Evolutionary conservation across 2,113 vertebrate genomes (phyloP), one percentile per base, ranked within the genome.

Genomic region (Nycticorax nycticorax): DNA sequence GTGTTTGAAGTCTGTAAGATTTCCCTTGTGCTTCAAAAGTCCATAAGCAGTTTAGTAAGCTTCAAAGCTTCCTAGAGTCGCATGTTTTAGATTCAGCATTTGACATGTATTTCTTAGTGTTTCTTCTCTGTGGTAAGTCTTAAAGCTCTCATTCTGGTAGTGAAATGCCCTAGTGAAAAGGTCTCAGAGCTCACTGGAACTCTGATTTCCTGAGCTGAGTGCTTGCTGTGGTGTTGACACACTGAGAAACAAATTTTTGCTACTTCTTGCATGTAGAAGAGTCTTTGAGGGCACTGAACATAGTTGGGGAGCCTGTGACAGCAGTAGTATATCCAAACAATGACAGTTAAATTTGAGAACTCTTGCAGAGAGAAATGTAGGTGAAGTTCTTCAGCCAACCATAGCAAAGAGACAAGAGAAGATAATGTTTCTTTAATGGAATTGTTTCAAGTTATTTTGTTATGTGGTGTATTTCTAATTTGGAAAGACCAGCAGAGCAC

Each of bases 61-160:
- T 50, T 66, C 67, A 59, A 55, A 10, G 28, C 45, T 21, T 39
- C 48, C 67, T 19, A 1, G 37, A 71, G 41, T 32, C 43, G 68
- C 10, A 22, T 1, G 2, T 53, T 79, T 63, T 73, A 37, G 37
- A 8, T 19, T 26, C n/a, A 72, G 6, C 0, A 0, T 39, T 37
- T 47, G 63, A 33, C 30, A 26, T 24, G 5, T 53, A 60, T 60
- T 68, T 52, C 43, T 69, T 17, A 8, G 37, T 8, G 26, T 33
- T 91, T 26, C 37, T 88, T 59, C 73, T 67, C 5, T 5, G 27
- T 14, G 14, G 20, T 23, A 7, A 80, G 22, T 64, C 52, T 73
- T 28, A 21, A 85, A 81, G 39, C 47, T 64, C n/a, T 53, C 13
- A 13, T 66, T 71, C 28, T 75, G 52, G 5, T 41, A 59, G 35